Conservation (phyloP, 1,140 invertebrate genomes). For the Aphidius gifuensis region DNA sequence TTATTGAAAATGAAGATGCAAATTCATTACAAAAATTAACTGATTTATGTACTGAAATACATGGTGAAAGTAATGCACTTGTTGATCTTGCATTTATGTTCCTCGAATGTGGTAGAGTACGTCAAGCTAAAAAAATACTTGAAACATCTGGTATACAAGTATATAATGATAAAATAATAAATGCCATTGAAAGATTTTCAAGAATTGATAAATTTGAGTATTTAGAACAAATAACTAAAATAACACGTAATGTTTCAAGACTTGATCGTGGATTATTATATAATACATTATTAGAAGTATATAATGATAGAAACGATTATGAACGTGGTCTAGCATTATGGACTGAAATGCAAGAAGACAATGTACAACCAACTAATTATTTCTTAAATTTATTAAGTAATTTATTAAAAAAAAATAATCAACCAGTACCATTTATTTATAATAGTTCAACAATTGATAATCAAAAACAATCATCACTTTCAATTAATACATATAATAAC, state of each 20-base stretch:
- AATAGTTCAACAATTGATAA: constrained; percentile 41
- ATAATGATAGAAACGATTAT: constrained; percentile 56
- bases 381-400: constrained; percentile 66
- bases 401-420: constrained; percentile 64
- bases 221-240: constrained; percentile 15
- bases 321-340: constrained; percentile 73
- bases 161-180: constrained; percentile 38
- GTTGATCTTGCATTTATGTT: constrained; percentile 79
- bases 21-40: constrained; percentile 72
- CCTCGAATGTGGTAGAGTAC: constrained; percentile 70
- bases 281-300: constrained; percentile 22
- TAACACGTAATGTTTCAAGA: constrained; percentile 9
- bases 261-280: constrained; percentile 23
- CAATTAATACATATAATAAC: too few species aligned
- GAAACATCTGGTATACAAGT: constrained; percentile 72
- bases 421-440: constrained; percentile 67
- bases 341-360: constrained; percentile 80
- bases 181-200: constrained; percentile 40
- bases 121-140: constrained; percentile 78
- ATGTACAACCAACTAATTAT: constrained; percentile 64
- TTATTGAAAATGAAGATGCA: constrained; percentile 76
- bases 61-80: constrained; percentile 78
- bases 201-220: neutral
- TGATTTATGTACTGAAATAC: constrained; percentile 70
- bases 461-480: too few species aligned